A percentile compares a stretch with the other conserved stretches of the same genome.
Conservation (phyloP, 2,113 vertebrate species). For the Tautogolabrus adspersus region DNA sequence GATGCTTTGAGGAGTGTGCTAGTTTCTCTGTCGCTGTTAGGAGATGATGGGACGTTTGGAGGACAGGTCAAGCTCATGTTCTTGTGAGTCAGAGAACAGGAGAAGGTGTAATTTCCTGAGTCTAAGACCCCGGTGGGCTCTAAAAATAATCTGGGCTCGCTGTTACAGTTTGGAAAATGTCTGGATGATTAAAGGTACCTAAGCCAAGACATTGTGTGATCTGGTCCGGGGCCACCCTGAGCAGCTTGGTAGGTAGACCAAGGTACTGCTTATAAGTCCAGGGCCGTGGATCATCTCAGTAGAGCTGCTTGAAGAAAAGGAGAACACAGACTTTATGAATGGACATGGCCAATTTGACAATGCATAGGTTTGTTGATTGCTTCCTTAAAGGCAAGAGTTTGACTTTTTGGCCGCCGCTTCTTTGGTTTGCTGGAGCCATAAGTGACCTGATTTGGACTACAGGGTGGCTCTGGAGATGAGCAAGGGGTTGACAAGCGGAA, state of each 20-base stretch:
- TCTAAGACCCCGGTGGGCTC: conserved; percentile 55
- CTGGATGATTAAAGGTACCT: conserved; percentile 57
- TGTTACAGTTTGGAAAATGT: conserved; percentile 51
- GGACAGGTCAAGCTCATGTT: conserved; percentile 55
- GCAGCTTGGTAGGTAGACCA: conserved; percentile 4
- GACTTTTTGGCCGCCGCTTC: too few relatives aligned
- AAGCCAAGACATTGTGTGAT: conserved; percentile 54
- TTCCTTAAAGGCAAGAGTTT: neutral
- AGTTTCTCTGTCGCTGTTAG: conserved; percentile 44
- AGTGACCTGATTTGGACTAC: too few relatives aligned
- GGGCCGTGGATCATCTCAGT: conserved; percentile 29
- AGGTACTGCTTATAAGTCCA: neutral
- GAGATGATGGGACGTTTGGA: conserved; percentile 52
- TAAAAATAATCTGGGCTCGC: conserved; percentile 58
- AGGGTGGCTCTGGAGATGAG: too few relatives aligned
- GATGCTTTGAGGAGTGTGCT: conserved; percentile 32
- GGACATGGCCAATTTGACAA: neutral
- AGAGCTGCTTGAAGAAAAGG: neutral
- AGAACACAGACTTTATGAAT: neutral
- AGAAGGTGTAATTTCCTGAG: conserved; percentile 73
- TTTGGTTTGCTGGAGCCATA: too few relatives aligned
- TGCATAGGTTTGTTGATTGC: too few relatives aligned
- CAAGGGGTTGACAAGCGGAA: too few relatives aligned
- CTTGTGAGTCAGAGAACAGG: conserved; percentile 61
- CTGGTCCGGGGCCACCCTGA: conserved; percentile 37